Evolutionary conservation across 2,113 vertebrate species (phyloP).

Genomic region (Mus musculus): GRCm39 chrX:87400001-87400500

Average conservation of each 20-base stretch:
- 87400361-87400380: not conserved
- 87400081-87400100: not conserved
- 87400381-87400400: not conserved
- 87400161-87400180: not conserved
- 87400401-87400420: not conserved
- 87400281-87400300: too few relatives aligned
- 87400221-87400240: not conserved
- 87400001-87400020: not conserved
- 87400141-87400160: not conserved
- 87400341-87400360: not conserved
- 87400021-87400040: constrained; percentile 12
- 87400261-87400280: not conserved
- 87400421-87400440: not conserved
- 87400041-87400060: not conserved
- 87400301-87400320: not conserved
- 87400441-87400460: too few relatives aligned
- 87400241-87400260: not conserved
- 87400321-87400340: too few relatives aligned
- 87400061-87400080: constrained; percentile 12
- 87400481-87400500: not conserved
- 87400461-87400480: not conserved
- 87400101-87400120: not conserved
- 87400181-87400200: not conserved
- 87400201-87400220: not conserved
- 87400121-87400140: not conserved